Evolutionary conservation across 2,113 vertebrate genomes (phyloP).

Genomic region (Lepus timidus): DNA sequence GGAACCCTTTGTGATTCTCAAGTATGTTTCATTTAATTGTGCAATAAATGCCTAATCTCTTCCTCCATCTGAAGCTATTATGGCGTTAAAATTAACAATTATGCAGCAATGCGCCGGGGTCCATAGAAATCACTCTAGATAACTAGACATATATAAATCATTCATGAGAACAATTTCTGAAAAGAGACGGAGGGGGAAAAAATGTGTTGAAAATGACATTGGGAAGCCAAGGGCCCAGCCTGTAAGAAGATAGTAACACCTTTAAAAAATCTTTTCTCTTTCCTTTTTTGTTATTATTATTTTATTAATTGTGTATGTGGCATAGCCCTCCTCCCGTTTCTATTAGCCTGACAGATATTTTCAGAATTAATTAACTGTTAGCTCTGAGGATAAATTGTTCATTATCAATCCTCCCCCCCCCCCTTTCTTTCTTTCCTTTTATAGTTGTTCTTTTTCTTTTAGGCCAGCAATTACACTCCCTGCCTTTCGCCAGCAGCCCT

Average conservation of each 20-base stretch:
- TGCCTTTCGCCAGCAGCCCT: slow-evolving; percentile 88
- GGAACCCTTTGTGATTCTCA: slow-evolving; percentile 99
- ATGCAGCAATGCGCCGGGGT: slow-evolving; percentile 99
- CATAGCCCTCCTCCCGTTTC: slow-evolving; percentile 77
- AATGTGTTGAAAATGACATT: slow-evolving; percentile 94
- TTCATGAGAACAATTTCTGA: slow-evolving; percentile 99
- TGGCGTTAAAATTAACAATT: slow-evolving; percentile 99
- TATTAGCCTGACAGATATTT: slow-evolving; percentile 92
- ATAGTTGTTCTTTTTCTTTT: slow-evolving; percentile 88
- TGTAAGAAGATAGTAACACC: slow-evolving; percentile 91
- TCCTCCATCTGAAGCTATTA: slow-evolving; percentile 99
- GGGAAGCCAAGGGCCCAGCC: slow-evolving; percentile 92
- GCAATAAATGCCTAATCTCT: slow-evolving; percentile 99
- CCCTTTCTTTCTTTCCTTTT: slow-evolving; percentile 87
- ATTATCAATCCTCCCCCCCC: slow-evolving; percentile 87
- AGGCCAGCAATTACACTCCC: slow-evolving; percentile 90
- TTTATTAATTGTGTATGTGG: slow-evolving; percentile 90
- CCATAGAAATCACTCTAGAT: slow-evolving; percentile 99
- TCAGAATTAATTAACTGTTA: slow-evolving; percentile 94
- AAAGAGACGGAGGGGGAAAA: slow-evolving; percentile 92
- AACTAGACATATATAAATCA: slow-evolving; percentile 99
- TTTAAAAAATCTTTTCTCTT: slow-evolving; percentile 87
- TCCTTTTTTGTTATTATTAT: slow-evolving; percentile 90
- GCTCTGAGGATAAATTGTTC: slow-evolving; percentile 92
- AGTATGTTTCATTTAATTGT: slow-evolving; percentile 99